phyloP scores from a whole-genome alignment of 2,888 invertebrate genomes.

The Biston stratarius region DNA sequence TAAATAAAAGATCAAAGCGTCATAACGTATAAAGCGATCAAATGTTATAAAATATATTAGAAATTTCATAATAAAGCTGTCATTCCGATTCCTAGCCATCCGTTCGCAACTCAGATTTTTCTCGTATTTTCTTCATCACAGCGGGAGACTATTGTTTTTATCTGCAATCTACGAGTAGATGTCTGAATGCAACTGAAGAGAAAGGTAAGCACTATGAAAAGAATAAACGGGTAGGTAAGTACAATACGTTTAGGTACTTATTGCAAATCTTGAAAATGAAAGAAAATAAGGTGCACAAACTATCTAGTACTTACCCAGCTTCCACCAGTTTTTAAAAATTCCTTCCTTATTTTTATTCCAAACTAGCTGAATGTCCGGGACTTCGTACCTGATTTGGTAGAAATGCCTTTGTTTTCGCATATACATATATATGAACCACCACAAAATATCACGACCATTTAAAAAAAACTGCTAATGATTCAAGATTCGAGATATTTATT shows the following conservation, averaged over 20 bases:
- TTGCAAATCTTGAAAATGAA: slow-evolving; percentile 15
- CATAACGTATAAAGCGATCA: neutral
- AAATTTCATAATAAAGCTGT: neutral
- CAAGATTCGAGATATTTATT: too few relatives aligned
- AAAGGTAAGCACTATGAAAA: slow-evolving; percentile 5
- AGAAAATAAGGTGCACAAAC: neutral
- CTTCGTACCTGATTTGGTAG: too few relatives aligned
- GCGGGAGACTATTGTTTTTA: slow-evolving; percentile 18
- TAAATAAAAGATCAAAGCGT: too few relatives aligned
- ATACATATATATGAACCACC: too few relatives aligned
- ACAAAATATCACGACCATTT: too few relatives aligned
- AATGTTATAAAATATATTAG: neutral
- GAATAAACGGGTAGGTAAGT: neutral
- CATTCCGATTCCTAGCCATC: neutral
- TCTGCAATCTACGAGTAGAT: slow-evolving; percentile 6
- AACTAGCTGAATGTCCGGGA: too few relatives aligned
- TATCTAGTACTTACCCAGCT: neutral
- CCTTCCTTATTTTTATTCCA: too few relatives aligned
- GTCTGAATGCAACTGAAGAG: slow-evolving; percentile 14
- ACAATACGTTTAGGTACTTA: neutral
- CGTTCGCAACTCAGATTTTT: neutral
- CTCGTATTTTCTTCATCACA: slow-evolving; percentile 7
- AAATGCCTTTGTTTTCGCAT: too few relatives aligned
- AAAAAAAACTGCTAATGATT: too few relatives aligned
- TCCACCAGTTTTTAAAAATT: too few relatives aligned